Percentiles rank a stretch among this genome's conserved stretches.
Conservation (phyloP, 1,140 invertebrate genomes). For the Triops longicaudatus region DNA sequence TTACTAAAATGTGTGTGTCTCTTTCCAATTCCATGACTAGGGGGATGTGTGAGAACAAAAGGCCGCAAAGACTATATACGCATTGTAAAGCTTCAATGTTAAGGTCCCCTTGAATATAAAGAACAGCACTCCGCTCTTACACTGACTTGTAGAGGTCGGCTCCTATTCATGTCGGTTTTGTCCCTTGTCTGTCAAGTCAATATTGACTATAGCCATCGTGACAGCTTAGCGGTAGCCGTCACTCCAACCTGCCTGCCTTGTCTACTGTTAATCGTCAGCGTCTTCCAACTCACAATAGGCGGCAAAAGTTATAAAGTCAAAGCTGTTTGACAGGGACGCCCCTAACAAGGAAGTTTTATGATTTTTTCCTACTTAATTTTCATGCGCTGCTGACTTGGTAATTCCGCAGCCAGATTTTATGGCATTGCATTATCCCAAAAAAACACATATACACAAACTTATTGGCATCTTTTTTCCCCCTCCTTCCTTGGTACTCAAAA, state of each 20-base stretch:
- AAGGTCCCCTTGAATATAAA: not conserved
- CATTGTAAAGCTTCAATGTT: not conserved
- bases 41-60: not conserved
- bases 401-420: not conserved
- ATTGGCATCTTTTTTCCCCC: too few species aligned
- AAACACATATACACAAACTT: too few species aligned
- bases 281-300: slow-evolving; percentile 8
- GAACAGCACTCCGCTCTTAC: slow-evolving; percentile 3
- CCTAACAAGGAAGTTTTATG: not conserved
- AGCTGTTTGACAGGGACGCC: not conserved
- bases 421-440: too few species aligned
- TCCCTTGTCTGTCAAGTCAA: slow-evolving; percentile 9
- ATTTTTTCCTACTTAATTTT: not conserved
- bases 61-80: not conserved
- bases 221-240: slow-evolving; percentile 13
- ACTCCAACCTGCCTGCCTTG: not conserved
- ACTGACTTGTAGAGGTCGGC: not conserved
- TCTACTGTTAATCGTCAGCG: slow-evolving; percentile 7
- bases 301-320: slow-evolving; percentile 7
- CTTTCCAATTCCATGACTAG: not conserved
- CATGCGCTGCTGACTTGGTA: not conserved
- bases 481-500: too few species aligned
- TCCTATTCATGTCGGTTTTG: slow-evolving; percentile 4
- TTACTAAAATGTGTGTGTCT: not conserved
- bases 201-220: slow-evolving; percentile 12